Evolutionary conservation across 2,113 vertebrate species (phyloP), one percentile per base, ranked within the genome.

Genomic region (Halcyon malimbica): DNA sequence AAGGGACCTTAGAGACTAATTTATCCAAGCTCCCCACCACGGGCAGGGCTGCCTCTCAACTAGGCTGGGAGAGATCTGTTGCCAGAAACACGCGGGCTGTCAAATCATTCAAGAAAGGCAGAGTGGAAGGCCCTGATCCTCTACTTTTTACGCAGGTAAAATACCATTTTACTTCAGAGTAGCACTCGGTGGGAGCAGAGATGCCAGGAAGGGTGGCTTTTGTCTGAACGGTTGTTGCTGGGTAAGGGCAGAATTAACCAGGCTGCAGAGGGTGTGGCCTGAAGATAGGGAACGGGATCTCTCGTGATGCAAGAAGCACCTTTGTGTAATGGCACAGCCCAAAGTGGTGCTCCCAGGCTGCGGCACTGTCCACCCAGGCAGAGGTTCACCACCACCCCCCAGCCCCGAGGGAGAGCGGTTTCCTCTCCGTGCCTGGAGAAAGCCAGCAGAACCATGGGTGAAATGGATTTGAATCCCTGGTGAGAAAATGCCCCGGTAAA

Each of bases 81-180:
- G 31, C 16, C n/a, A 80, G 63, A 23, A 71, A 24, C 1, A 35
- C 5, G 46, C 1, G n/a, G 13, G 28, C 9, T 77, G 42, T 17
- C 15, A 37, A 23, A 41, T 6, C 50, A 6, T 2, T 41, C 79
- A 8, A 20, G 56, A 25, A 19, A 69, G 69, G 33, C 41, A 20
- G 19, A 18, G 31, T 1, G n/a, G 35, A 65, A 79, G 19, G 54
- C 37, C 15, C 13, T 4, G 37, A 51, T 3, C 17, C 16, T 23
- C 25, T n/a, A 8, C 21, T 19, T 56, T 48, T 48, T 10, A 11
- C 5, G 31, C 63, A 29, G 53, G 26, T 7, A 29, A 79, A 51
- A 26, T 8, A 3, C 13, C 3, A 0, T 16, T 59, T n/a, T 2
- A 1, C 23, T 53, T 9, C 50, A 19, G 31, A 31, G 5, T 6